These are phyloP conservation scores for Arenaria interpres DNA, from an alignment of 2,113 vertebrate species.

Conservation along the genomic window DNA sequence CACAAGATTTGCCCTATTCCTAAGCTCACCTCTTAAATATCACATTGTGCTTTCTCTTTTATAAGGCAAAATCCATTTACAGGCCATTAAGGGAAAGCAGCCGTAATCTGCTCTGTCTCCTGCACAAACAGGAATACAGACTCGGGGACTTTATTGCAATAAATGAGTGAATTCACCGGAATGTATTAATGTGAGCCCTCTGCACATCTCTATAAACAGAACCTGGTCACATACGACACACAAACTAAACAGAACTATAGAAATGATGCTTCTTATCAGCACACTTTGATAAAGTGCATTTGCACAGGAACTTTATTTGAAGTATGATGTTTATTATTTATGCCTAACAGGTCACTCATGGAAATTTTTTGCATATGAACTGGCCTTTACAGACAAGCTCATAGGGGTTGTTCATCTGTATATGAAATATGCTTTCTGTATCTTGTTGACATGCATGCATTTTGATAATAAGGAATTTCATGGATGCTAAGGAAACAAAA, in stretches of 20 bases:
- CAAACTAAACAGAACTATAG: not conserved
- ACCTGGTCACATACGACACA: not conserved
- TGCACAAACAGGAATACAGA: not conserved
- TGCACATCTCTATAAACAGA: not conserved
- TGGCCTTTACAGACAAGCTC: not conserved
- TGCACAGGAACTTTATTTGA: not conserved
- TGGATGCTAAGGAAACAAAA: not conserved
- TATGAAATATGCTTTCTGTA: not conserved
- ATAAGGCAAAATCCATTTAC: not conserved
- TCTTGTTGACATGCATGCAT: not conserved
- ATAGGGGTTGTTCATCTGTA: not conserved
- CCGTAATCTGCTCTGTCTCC: not conserved
- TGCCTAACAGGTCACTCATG: not conserved
- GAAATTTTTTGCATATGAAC: not conserved
- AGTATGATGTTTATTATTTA: not conserved
- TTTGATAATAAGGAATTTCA: not conserved
- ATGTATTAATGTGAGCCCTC: not conserved
- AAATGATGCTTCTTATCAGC: not conserved
- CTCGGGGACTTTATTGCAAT: not conserved
- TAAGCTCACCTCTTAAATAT: not conserved
- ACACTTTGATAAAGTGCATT: not conserved
- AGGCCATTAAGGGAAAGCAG: not conserved
- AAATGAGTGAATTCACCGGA: not conserved
- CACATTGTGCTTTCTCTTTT: not conserved
- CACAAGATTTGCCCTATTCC: not conserved